Evolutionary conservation across 1,140 invertebrate genomes (phyloP).

Genomic region (Argopecten irradians): DNA sequence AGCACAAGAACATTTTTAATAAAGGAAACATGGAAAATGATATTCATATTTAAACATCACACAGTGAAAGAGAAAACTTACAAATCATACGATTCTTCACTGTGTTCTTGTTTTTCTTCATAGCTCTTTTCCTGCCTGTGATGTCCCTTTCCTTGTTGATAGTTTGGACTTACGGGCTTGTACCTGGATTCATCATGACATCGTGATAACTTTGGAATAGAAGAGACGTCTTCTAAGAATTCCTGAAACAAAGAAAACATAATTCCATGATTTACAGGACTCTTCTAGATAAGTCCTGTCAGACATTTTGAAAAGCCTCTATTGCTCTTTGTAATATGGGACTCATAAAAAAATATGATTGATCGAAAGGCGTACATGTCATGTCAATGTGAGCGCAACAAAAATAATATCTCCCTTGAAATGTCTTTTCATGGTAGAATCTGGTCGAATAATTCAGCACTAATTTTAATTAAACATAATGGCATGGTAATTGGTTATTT

Average conservation of each 20-base stretch:
- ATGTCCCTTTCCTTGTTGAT: background rate
- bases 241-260: background rate
- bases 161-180: background rate
- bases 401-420: too few species aligned
- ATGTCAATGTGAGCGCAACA: too few species aligned
- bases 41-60: background rate
- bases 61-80: background rate
- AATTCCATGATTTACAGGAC: too few species aligned
- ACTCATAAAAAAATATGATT: too few species aligned
- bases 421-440: too few species aligned
- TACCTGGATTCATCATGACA: background rate
- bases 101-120: background rate
- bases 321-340: too few species aligned
- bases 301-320: too few species aligned
- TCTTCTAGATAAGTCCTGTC: too few species aligned
- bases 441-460: too few species aligned
- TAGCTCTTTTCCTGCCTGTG: background rate
- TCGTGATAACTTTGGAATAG: background rate
- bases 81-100: background rate
- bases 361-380: too few species aligned
- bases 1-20: background rate
- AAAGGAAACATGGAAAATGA: background rate
- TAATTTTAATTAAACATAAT: too few species aligned
- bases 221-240: constrained; percentile 22
- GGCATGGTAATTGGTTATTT: too few species aligned